Conservation (phyloP, 1,140 invertebrate genomes). For the Coptotermes formosanus region DNA sequence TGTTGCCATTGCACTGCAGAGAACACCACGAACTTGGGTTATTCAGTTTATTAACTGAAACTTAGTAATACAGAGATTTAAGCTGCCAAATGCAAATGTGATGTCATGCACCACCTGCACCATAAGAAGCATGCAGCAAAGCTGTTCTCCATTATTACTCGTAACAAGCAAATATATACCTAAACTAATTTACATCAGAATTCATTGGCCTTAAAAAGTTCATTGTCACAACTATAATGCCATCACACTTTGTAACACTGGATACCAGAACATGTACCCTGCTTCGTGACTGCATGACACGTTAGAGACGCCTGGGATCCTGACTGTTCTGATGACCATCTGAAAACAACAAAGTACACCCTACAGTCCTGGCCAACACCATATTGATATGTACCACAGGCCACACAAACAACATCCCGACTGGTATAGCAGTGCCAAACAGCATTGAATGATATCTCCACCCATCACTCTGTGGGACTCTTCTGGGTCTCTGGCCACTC, state of each 20-base stretch:
- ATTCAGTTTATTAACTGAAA: constrained; percentile 14
- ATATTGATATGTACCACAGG: no score
- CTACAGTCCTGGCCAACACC: no score
- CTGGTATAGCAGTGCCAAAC: no score
- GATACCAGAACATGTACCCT: background rate
- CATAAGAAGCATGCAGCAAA: background rate
- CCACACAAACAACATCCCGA: no score
- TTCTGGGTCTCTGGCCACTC: no score
- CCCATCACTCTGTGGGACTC: no score
- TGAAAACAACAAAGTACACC: background rate
- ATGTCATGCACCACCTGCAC: background rate
- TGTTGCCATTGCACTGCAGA: background rate
- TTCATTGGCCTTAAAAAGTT: background rate
- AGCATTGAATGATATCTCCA: no score
- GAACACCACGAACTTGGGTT: background rate
- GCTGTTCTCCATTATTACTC: background rate
- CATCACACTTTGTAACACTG: constrained; percentile 2
- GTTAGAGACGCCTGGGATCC: background rate
- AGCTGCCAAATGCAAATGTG: constrained; percentile 8
- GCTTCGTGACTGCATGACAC: background rate
- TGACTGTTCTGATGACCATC: background rate
- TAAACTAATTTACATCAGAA: background rate
- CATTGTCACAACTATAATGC: background rate
- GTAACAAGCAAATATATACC: background rate
- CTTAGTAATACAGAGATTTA: background rate